Evolutionary conservation across 1,140 invertebrate genomes (phyloP), one percentile per base, ranked within the genome.

Genomic region (Pinna nobilis): DNA sequence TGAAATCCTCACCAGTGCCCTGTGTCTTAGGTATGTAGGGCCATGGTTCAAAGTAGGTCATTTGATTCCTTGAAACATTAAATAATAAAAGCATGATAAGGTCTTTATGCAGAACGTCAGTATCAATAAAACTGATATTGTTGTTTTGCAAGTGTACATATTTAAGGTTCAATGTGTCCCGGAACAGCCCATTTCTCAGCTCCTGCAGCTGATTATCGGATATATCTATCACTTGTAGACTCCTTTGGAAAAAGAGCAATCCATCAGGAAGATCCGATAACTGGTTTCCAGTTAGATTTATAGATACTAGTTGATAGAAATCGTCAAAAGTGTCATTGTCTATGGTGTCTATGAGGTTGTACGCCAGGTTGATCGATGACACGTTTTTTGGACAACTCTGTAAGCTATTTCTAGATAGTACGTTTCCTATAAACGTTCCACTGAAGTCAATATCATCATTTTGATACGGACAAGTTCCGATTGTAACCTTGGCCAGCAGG

Each of bases 41-140:
- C 73, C 66, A 75, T 0, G 73, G 73, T 64, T 75, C 73, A 20
- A 69, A 65, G 25, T 63, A 69, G 32, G 59, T 59, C 37, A 75
- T 25, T 13, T 35, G 11, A n/a, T 75, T 75, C 32, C 32, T 50
- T 0, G 73, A 75, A 23, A 75, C 7, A 41, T 75, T 64, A 18
- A 75, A 66, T 3, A n/a, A 9, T 23, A n/a, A 4, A 11, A 75
- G 7, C 18, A 35, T 3, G 23, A 11, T 35, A 11, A 75, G 32
- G 23, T 70, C 51, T 41, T 50, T 41, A 37, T 69, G 66, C 41
- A 75, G 70, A n/a, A 64, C 73, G 30, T 70, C 59, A 15, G 51
- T 41, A 9, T 64, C 73, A 15, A 75, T 75, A 9, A 37, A 47
- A 13, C 23, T 30, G 9, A 75, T 70, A n/a, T 41, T 70, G 32